A percentile compares a stretch with the other conserved stretches of the same genome.
Conservation (phyloP, 2,797 vertebrate species). For the Manis pentadactyla region DNA sequence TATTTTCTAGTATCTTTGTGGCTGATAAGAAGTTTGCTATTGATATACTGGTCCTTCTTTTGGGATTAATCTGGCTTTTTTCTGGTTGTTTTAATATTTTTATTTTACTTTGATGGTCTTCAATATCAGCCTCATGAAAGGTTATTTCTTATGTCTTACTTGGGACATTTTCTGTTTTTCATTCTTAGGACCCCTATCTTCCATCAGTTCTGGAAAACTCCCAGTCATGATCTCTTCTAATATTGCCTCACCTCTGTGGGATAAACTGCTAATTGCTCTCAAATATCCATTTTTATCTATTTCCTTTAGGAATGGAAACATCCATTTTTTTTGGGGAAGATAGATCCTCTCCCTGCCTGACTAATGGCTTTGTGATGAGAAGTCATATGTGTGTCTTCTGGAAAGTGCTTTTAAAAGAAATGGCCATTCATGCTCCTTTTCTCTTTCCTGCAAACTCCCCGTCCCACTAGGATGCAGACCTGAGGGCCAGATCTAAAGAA, state of each 20-base stretch:
- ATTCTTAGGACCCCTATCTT: neutral
- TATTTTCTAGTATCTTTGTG: neutral
- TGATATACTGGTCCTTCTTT: neutral
- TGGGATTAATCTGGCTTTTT: neutral
- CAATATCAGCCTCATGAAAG: neutral
- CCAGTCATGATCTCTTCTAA: neutral
- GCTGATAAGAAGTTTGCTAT: neutral
- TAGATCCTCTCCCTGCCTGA: neutral
- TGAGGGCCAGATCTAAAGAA: neutral
- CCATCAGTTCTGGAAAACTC: neutral
- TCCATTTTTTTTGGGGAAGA: too few relatives aligned
- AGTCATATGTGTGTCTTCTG: neutral
- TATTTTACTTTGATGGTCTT: neutral
- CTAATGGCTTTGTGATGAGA: neutral
- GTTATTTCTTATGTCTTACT: neutral
- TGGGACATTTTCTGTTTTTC: neutral
- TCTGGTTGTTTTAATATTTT: neutral
- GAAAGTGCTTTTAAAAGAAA: constrained; percentile 33
- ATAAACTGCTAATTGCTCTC: neutral
- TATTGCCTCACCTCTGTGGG: neutral
- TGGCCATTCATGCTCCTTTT: neutral
- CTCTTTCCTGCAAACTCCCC: neutral
- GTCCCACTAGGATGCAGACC: neutral
- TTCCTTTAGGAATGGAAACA: neutral
- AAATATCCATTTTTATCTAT: neutral